Evolutionary conservation across 2,113 vertebrate species (phyloP).

Genomic region (Nothocercus nigrocapillus): DNA sequence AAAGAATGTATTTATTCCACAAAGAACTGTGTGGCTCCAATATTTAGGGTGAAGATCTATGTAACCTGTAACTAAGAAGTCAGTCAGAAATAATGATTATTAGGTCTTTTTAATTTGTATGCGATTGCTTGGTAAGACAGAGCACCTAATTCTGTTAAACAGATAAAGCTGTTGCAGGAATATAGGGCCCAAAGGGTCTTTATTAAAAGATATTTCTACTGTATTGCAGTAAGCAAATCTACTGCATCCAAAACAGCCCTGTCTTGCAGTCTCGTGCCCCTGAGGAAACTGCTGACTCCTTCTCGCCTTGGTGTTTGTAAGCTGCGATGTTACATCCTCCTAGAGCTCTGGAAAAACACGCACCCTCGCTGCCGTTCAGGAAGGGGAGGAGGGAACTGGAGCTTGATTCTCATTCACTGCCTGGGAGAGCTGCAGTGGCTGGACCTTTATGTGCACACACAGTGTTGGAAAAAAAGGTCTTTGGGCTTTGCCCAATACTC

Average conservation of each 20-base stretch:
- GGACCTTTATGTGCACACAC: neutral
- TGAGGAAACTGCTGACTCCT: neutral
- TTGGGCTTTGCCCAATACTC: neutral
- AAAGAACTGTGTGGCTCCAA: neutral
- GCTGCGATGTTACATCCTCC: neutral
- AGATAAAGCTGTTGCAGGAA: conserved; percentile 26
- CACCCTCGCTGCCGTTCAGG: accelerated
- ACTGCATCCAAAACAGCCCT: neutral
- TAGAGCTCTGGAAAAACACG: neutral
- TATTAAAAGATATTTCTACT: conserved; percentile 28
- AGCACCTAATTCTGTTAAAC: conserved; percentile 16
- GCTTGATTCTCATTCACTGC: neutral
- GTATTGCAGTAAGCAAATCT: neutral
- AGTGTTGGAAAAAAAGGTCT: too few species aligned
- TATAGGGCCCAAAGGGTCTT: conserved; percentile 1
- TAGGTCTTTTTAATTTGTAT: conserved; percentile 32
- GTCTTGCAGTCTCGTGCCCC: neutral
- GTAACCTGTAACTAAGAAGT: neutral
- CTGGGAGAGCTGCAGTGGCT: neutral
- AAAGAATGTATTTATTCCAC: neutral
- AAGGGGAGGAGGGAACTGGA: neutral
- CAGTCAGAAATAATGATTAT: conserved; percentile 34
- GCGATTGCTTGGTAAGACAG: neutral
- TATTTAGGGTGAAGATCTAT: neutral
- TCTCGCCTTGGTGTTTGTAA: neutral